phyloP scores from a whole-genome alignment of 2,797 vertebrate genomes.

The Leucoraja ocellata region DNA sequence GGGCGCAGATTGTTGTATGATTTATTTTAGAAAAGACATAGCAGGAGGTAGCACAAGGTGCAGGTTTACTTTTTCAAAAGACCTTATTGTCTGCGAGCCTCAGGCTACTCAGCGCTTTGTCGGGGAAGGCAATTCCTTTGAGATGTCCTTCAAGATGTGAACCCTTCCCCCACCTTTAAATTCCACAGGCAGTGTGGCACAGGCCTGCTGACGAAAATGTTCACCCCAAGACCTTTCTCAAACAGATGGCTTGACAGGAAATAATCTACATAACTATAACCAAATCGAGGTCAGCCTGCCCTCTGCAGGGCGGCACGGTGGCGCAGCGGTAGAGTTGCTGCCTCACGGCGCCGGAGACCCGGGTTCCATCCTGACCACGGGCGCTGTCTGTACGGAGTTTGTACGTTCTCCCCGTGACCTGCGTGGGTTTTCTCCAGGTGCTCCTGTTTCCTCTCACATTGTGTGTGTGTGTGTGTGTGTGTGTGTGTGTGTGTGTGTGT shows the following conservation, averaged over 20 bases:
- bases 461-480: too few species aligned
- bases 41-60: not conserved
- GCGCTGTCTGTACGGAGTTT: too few species aligned
- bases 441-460: too few species aligned
- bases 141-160: constrained; percentile 33
- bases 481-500: too few species aligned
- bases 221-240: constrained; percentile 26
- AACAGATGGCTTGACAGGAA: constrained; percentile 32
- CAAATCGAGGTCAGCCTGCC: not conserved
- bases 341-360: too few species aligned
- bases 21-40: not conserved
- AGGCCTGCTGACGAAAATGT: constrained; percentile 25
- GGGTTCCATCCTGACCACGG: too few species aligned
- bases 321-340: too few species aligned
- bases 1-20: not conserved
- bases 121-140: not conserved
- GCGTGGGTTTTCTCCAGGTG: too few species aligned
- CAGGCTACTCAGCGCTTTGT: not conserved
- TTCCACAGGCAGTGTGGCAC: constrained; percentile 17
- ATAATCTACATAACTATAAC: constrained; percentile 16
- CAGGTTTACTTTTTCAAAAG: not conserved
- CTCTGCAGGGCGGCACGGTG: too few species aligned
- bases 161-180: constrained; percentile 32
- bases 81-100: constrained; percentile 9
- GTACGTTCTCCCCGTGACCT: too few species aligned